Evolutionary conservation across 2,113 vertebrate genomes (phyloP).

Genomic region (Pterocles gutturalis): DNA sequence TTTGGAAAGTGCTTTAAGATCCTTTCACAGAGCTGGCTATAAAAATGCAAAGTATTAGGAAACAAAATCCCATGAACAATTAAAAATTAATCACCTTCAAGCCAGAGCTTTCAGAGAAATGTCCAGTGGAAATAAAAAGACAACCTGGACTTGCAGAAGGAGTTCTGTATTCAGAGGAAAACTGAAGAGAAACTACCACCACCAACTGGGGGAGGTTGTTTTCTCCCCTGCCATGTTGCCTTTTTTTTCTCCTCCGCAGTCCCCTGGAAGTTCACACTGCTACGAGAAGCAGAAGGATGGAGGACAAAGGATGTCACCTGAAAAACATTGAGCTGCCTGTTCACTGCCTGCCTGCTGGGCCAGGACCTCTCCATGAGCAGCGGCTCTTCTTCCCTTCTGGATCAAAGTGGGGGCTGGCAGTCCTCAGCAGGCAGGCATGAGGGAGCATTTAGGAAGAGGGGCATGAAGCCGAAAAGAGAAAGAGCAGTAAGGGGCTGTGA

Average conservation of each 20-base stretch:
- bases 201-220: not conserved
- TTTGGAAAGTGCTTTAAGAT: slow-evolving; percentile 2
- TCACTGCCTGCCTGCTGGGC: not conserved
- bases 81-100: slow-evolving; percentile 12
- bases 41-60: slow-evolving; percentile 21
- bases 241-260: not conserved
- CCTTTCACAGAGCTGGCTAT: not conserved
- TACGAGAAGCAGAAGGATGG: not conserved
- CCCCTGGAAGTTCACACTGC: not conserved
- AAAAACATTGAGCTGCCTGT: not conserved
- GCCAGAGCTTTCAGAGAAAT: not conserved
- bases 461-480: not conserved
- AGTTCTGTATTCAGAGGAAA: not conserved
- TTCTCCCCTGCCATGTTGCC: not conserved
- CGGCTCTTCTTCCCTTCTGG: not conserved
- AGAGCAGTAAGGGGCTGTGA: not conserved
- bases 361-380: not conserved
- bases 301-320: not conserved
- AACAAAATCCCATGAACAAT: slow-evolving; percentile 10
- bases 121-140: not conserved
- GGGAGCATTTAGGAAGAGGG: not conserved
- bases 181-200: not conserved
- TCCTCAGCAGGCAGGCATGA: not conserved
- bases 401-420: not conserved
- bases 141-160: not conserved